Percentiles rank a stretch among this genome's conserved stretches.
Evolutionary conservation across 2,113 vertebrate genomes (phyloP).

Genomic region (Protobothrops flavoviridis): DNA sequence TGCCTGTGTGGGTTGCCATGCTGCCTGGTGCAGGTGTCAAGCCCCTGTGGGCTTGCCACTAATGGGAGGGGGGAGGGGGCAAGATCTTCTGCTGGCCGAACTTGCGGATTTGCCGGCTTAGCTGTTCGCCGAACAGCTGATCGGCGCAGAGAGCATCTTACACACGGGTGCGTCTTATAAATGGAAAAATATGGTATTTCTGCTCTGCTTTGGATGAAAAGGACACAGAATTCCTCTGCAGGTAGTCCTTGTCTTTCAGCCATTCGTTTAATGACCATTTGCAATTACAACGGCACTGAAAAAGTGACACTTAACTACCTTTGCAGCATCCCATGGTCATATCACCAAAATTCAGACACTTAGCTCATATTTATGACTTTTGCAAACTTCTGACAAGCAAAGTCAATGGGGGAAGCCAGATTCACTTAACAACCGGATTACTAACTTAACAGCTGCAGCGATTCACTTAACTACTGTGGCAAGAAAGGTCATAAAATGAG

Average conservation of each 20-base stretch:
- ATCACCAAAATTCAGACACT: background rate
- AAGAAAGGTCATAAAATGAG: background rate
- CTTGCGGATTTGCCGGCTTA: no score
- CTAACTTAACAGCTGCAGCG: background rate
- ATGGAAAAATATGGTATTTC: background rate
- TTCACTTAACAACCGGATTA: background rate
- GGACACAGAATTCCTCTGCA: background rate
- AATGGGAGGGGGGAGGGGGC: no score
- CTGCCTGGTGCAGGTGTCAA: no score
- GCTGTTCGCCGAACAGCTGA: no score
- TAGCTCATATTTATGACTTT: background rate
- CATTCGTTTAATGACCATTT: background rate
- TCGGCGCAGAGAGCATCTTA: no score
- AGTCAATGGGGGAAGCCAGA: background rate
- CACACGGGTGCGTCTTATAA: no score
- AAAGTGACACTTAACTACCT: background rate
- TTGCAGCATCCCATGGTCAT: background rate
- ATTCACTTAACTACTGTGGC: background rate
- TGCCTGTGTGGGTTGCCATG: no score
- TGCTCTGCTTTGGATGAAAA: background rate
- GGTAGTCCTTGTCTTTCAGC: background rate
- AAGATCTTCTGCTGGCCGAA: no score
- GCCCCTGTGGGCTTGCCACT: no score
- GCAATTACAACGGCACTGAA: background rate
- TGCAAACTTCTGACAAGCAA: background rate